Evolutionary conservation across 2,113 vertebrate species (phyloP).

Genomic region (Podarcis muralis): DNA sequence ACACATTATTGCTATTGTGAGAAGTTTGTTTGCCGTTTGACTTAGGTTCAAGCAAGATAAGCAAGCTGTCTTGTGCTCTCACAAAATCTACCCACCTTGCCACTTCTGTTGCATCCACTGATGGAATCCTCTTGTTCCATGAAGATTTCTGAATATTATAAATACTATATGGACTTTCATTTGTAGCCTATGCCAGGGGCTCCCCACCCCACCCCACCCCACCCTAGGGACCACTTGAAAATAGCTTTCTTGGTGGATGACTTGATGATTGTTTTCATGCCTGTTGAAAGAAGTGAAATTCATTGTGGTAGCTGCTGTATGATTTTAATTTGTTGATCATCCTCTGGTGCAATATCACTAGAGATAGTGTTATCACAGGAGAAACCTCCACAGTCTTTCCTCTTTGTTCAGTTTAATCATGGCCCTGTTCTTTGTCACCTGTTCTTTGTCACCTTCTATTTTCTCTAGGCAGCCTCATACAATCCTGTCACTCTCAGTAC

Average conservation of each 20-base stretch:
- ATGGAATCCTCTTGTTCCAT: neutral
- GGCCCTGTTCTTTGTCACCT: neutral
- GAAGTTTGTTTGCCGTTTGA: slow-evolving; percentile 24
- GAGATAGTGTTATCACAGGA: neutral
- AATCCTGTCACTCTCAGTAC: neutral
- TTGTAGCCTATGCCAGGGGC: neutral
- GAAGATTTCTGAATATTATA: neutral
- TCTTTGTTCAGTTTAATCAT: neutral
- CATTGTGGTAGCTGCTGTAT: neutral
- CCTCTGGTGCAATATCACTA: neutral
- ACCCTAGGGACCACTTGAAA: no score
- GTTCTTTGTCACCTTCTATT: neutral
- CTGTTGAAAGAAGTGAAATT: no score
- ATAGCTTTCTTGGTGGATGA: no score
- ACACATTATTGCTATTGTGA: slow-evolving; percentile 16
- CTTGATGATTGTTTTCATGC: no score
- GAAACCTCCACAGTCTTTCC: neutral
- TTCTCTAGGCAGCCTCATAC: neutral
- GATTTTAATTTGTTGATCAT: neutral
- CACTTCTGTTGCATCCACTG: neutral
- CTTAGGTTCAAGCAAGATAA: neutral
- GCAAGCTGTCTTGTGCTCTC: neutral
- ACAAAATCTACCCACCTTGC: neutral
- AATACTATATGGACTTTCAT: neutral
- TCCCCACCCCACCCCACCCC: no score